These are phyloP conservation scores for Semicossyphus pulcher DNA, from an alignment of 2,113 vertebrate genomes.

Conservation along the genomic window DNA sequence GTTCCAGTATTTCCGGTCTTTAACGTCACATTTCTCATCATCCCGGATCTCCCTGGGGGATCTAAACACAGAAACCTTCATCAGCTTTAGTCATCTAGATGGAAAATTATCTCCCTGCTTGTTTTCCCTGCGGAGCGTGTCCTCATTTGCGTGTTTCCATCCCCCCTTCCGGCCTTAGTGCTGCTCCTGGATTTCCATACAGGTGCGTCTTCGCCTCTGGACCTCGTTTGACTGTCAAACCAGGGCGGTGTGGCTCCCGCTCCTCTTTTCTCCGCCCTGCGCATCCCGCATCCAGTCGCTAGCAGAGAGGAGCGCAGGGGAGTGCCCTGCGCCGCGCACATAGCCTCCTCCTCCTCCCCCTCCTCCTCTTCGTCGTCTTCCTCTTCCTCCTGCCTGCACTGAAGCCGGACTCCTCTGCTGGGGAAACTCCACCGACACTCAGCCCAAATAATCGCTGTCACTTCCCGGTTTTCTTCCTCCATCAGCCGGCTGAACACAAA, in stretches of 20 bases:
- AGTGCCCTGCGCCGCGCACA: constrained; percentile 53
- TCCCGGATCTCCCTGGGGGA: background rate
- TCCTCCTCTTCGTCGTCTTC: constrained; percentile 17
- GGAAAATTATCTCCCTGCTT: background rate
- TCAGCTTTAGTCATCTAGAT: constrained; percentile 7
- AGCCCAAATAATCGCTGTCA: constrained; percentile 7
- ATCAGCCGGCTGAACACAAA: constrained; percentile 13
- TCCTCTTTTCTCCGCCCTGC: constrained; percentile 54
- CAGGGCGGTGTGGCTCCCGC: constrained; percentile 12
- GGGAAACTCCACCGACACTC: constrained; percentile 30
- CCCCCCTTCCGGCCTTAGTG: background rate
- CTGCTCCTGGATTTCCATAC: constrained; percentile 61
- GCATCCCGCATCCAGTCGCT: constrained; percentile 64
- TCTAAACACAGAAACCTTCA: background rate
- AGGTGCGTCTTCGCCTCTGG: constrained; percentile 40
- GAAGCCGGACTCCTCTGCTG: constrained; percentile 29
- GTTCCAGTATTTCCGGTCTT: background rate
- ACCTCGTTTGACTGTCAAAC: constrained; percentile 75
- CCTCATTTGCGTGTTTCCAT: constrained; percentile 64
- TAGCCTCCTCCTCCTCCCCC: constrained; percentile 35
- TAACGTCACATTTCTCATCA: background rate
- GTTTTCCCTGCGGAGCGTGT: constrained; percentile 36
- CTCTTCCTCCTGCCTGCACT: constrained; percentile 13
- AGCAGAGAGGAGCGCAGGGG: constrained; percentile 63
- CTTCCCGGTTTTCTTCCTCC: constrained; percentile 11